A percentile compares a stretch with the other conserved stretches of the same genome.
Evolutionary conservation across 53 echinoderm and acorn worm species (phyloP).

Genomic region (Echinometra lucunter): DNA sequence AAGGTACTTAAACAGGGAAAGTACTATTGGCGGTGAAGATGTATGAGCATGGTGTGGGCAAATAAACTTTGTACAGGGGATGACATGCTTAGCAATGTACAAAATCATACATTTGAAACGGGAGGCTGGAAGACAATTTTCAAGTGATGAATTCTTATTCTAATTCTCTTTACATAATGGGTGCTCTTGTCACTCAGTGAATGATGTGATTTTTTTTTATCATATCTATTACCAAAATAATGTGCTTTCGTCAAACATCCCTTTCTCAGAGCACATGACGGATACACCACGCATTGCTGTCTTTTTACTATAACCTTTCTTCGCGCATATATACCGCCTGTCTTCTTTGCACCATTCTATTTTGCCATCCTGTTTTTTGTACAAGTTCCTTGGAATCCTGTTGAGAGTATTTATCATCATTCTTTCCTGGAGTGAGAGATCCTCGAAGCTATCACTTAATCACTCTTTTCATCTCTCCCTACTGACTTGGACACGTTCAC

Average conservation of each 20-base stretch:
- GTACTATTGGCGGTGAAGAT: neutral
- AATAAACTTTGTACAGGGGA: neutral
- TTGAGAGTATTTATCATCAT: constrained; percentile 24
- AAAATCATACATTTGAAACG: neutral
- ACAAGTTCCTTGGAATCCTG: neutral
- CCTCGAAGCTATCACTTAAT: constrained; percentile 47
- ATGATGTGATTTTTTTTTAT: too few species aligned
- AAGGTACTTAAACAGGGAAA: too few species aligned
- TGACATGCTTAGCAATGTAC: neutral
- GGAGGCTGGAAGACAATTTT: neutral
- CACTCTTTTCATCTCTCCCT: neutral
- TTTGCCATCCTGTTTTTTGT: neutral
- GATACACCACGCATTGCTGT: neutral
- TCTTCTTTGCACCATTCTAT: neutral
- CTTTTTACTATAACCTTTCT: neutral
- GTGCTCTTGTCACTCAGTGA: too few species aligned
- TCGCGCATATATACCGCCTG: neutral
- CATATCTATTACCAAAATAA: neutral
- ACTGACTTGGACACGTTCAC: neutral
- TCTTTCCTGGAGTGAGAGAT: constrained; percentile 33
- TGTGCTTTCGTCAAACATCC: neutral
- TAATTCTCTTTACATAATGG: too few species aligned
- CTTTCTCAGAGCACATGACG: neutral
- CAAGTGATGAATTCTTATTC: too few species aligned
- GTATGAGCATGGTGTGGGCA: neutral